Evolutionary conservation across 2,888 invertebrate species (phyloP), one percentile per base, ranked within the genome.

Genomic region (Lacanobia wlatinum): DNA sequence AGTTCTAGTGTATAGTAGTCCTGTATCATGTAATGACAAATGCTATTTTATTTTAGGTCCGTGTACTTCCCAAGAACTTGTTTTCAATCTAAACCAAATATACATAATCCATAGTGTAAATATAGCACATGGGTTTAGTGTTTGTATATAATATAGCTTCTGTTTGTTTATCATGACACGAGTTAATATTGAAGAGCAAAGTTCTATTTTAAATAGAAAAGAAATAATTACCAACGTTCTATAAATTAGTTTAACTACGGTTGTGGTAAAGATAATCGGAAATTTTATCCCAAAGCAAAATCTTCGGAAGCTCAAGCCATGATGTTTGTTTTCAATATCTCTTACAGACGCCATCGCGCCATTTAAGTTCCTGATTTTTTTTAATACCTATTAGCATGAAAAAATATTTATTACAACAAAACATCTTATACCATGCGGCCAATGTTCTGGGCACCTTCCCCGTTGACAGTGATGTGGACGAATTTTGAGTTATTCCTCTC

Each of bases 101-200:
- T 18, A 48, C 75, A 40, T 63, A 55, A 55, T 62, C 46, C 75
- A 8, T 18, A 50, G 21, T 53, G 46, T 75, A 72, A 38, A 75
- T 52, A 46, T 1, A n/a, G 21, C 43, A 53, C 38, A 75, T 55
- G 23, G 16, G 16, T 75, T 40, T 46, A 14, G 2, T 58, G 34
- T 66, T 50, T 76, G n/a, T 50, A 56, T 34, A 34, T 64, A 48
- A 56, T 21, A 48, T 50, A 40, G 48, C 40, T 56, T 48, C 21
- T 55, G 18, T 66, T 76, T 64, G 40, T 56, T 38, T 28, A 21
- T 63, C 43, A 38, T 53, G 55, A 55, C 46, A 34, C 8, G 28
- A 48, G 55, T 56, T 6, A 56, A n/a, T 65, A 62, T 52, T 70
- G 8, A 56, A 12, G 34, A 61, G 28, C 50, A 52, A 74, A 52